phyloP scores from a whole-genome alignment of 1,140 invertebrate genomes.

The Drosophila paulistorum region DNA sequence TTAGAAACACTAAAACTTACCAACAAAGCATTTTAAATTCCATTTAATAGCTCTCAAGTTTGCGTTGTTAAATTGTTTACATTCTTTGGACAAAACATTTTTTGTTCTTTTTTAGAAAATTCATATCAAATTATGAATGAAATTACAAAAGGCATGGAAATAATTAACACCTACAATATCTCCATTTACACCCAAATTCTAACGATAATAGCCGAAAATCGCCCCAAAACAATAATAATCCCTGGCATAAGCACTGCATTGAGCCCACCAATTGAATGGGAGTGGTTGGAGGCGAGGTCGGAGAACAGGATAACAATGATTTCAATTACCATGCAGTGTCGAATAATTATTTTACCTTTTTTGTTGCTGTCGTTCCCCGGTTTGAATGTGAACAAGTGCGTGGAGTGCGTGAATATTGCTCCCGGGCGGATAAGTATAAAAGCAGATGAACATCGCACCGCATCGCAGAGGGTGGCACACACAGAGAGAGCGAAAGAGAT shows the following conservation, averaged over 20 bases:
- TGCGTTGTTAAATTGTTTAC: too few relatives aligned
- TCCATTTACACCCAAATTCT: constrained; percentile 22
- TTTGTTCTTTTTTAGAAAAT: not conserved
- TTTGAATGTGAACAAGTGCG: constrained; percentile 65
- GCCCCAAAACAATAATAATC: constrained; percentile 70
- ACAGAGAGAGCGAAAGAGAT: too few relatives aligned
- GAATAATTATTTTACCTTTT: constrained; percentile 81
- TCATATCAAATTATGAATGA: constrained; percentile 49
- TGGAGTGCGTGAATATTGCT: constrained; percentile 80
- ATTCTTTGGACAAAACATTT: not conserved
- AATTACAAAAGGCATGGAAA: constrained; percentile 40
- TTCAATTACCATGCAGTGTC: constrained; percentile 81
- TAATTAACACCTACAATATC: constrained; percentile 60
- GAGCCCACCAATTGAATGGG: constrained; percentile 42
- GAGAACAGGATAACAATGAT: constrained; percentile 76
- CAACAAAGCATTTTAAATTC: too few relatives aligned
- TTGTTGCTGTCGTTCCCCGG: constrained; percentile 36
- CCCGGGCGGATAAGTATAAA: constrained; percentile 81
- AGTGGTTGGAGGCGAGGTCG: constrained; percentile 17
- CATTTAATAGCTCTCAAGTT: too few relatives aligned
- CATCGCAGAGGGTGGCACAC: not conserved
- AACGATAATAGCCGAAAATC: constrained; percentile 53
- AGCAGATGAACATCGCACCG: constrained; percentile 64
- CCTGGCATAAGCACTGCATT: constrained; percentile 56
- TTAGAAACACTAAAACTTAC: too few relatives aligned